Conservation (phyloP, 92 coral and sea anemone species). For the Parazoanthus darwini region DNA sequence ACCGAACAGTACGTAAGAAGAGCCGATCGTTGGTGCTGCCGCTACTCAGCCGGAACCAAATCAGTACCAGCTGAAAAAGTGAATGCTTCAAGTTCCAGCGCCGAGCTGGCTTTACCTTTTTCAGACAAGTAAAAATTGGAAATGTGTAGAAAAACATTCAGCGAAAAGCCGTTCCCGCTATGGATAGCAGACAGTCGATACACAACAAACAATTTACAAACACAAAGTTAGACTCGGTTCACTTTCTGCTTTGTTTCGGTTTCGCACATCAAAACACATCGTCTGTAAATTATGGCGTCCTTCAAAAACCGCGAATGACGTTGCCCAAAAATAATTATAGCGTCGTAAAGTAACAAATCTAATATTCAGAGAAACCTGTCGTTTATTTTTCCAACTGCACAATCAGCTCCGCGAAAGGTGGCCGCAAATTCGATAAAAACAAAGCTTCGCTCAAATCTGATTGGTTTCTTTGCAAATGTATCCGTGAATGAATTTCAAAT, state of each 20-base stretch:
- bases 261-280: slow-evolving; percentile 17
- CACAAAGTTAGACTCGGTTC: background rate
- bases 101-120: background rate
- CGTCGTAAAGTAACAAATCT: slow-evolving; percentile 2
- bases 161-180: background rate
- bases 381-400: slow-evolving; percentile 32
- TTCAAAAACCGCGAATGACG: slow-evolving; percentile 15
- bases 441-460: background rate
- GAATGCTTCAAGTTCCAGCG: background rate
- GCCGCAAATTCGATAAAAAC: slow-evolving; percentile 7
- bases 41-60: background rate
- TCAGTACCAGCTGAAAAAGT: background rate
- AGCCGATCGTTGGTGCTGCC: background rate
- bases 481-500: background rate
- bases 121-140: background rate
- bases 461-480: slow-evolving; percentile 18
- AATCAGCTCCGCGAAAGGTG: slow-evolving; percentile 16
- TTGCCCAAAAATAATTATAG: background rate
- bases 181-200: background rate
- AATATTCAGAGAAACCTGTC: slow-evolving; percentile 39
- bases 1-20: background rate
- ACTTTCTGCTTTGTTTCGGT: background rate
- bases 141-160: background rate
- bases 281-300: slow-evolving; percentile 10
- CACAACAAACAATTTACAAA: background rate